These are phyloP conservation scores for Microcebus ravelobensis DNA, from an alignment of 2,113 vertebrate species.

Conservation along the genomic window DNA sequence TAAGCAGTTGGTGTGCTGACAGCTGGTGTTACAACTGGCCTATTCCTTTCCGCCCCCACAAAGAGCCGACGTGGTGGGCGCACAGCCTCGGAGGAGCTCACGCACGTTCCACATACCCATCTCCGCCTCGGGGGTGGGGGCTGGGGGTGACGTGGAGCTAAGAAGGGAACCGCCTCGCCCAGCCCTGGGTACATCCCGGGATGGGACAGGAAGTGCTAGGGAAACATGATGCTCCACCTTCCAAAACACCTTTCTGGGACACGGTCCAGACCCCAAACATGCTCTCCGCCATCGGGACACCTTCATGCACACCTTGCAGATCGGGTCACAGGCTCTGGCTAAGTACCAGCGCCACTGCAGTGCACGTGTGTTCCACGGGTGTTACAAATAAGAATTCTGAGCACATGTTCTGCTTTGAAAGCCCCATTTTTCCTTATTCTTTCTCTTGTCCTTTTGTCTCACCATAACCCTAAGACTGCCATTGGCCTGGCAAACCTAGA, in stretches of 20 bases:
- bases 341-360: not conserved
- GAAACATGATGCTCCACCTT: not conserved
- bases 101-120: rapidly evolving
- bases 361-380: rapidly evolving
- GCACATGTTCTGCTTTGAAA: not conserved
- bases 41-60: constrained; percentile 45
- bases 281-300: rapidly evolving
- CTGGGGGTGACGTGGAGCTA: not conserved
- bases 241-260: not conserved
- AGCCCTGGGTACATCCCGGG: not conserved
- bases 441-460: not conserved
- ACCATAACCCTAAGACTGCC: not conserved
- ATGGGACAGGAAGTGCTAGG: rapidly evolving
- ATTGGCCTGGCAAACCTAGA: not conserved
- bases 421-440: not conserved
- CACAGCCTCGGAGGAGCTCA: not conserved
- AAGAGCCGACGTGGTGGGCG: not conserved
- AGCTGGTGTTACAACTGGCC: constrained; percentile 58
- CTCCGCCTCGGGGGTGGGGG: not conserved
- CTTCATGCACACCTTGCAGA: not conserved
- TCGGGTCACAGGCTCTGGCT: not conserved
- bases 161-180: not conserved
- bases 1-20: not conserved
- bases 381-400: not conserved
- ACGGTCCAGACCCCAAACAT: not conserved